Evolutionary conservation across 2,113 vertebrate genomes (phyloP), one percentile per base, ranked within the genome.

Genomic region (Hyla sarda): DNA sequence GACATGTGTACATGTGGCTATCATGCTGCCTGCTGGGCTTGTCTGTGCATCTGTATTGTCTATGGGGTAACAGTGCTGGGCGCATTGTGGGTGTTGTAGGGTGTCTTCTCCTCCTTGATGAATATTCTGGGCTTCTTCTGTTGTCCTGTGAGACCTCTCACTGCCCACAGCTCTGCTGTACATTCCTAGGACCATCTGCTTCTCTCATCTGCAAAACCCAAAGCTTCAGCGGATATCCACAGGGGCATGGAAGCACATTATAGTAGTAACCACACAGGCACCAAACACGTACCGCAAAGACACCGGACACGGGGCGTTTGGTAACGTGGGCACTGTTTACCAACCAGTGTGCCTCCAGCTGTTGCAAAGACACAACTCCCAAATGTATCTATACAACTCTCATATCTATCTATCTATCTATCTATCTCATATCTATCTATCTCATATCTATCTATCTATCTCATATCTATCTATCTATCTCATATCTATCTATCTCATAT

Each of bases 111-210:
- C 9, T 25, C 23, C 37, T 9, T 79, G 30, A 50, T 85, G 56
- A 85, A 85, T 85, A 85, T 78, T 78, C 60, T 71, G 48, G n/a
- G 41, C 41, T 77, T 9, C n/a, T 50, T 34, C 48, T 13, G 30
- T 56, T 81, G 52, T 86, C 76, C 13, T 86, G 32, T 21, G 56
- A 85, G 83, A 85, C 83, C 74, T 60, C 45, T 62, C 7, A 23
- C 72, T 67, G 76, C 58, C 76, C 73, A 72, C 69, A 80, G 76
- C 84, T 73, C n/a, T 62, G 32, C 37, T 72, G 25, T 19, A 81
- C 77, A 86, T 86, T 86, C 84, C 77, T 60, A 45, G 48, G 84
- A 60, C 84, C 84, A 86, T 86, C 84, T 86, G 84, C 50, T 86
- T 58, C 62, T 45, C 84, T 86, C 84, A 86, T 86, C 65, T 80